phyloP scores from a whole-genome alignment of 2,888 invertebrate species.

The Zaprionus bogoriensis region DNA sequence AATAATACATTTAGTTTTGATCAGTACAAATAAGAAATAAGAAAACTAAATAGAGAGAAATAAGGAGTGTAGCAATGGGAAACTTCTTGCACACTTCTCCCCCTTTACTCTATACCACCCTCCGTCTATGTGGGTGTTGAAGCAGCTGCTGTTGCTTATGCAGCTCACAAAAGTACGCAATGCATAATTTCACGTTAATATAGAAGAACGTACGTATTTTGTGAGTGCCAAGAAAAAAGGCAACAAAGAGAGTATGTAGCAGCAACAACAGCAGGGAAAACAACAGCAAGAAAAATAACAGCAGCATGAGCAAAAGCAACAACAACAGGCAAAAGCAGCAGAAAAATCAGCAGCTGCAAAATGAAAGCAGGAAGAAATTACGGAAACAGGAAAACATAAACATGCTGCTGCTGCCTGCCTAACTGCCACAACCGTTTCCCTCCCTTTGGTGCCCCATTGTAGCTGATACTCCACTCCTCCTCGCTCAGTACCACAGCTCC shows the following conservation, averaged over 20 bases:
- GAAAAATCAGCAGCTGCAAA: slow-evolving; percentile 37
- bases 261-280: slow-evolving; percentile 51
- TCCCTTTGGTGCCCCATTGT: too few relatives aligned
- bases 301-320: slow-evolving; percentile 1
- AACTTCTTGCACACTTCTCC: too few relatives aligned
- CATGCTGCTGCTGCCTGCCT: slow-evolving; percentile 62
- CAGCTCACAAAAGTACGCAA: slow-evolving; percentile 44
- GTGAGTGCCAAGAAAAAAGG: slow-evolving; percentile 45
- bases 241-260: slow-evolving; percentile 6
- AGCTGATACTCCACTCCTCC: too few relatives aligned
- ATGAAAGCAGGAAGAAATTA: slow-evolving; percentile 72
- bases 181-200: slow-evolving; percentile 46
- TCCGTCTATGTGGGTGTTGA: slow-evolving; percentile 2
- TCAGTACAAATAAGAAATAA: too few relatives aligned
- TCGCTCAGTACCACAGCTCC: neutral
- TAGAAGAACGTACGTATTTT: slow-evolving; percentile 20
- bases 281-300: slow-evolving; percentile 15
- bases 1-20: too few relatives aligned
- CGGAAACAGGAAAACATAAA: slow-evolving; percentile 77
- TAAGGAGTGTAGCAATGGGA: too few relatives aligned
- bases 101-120: neutral
- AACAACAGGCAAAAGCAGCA: slow-evolving; percentile 5
- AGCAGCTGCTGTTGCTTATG: slow-evolving; percentile 21
- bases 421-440: slow-evolving; percentile 10
- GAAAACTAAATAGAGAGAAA: too few relatives aligned